Percentiles rank a stretch among this genome's conserved stretches.
These are phyloP conservation scores for Drosophila monieri DNA, from an alignment of 2,888 invertebrate genomes.

Conservation along the genomic window DNA sequence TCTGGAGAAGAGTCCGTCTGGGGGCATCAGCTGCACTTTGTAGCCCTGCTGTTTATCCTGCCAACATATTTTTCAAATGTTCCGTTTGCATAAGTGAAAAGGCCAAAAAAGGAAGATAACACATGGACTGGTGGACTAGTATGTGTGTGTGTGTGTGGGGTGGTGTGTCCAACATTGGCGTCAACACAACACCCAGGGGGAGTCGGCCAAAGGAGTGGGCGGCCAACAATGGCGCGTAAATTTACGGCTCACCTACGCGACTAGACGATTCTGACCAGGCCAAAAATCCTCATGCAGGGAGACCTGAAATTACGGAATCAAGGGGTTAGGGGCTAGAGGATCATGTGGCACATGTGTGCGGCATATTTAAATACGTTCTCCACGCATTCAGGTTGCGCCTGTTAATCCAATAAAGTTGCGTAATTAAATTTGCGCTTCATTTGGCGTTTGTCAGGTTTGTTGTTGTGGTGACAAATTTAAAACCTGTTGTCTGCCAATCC, in stretches of 20 bases:
- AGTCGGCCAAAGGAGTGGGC: conserved; percentile 7
- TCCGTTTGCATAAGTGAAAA: conserved; percentile 78
- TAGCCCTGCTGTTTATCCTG: conserved; percentile 76
- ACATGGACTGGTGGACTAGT: conserved; percentile 3
- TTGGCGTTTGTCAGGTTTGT: conserved; percentile 78
- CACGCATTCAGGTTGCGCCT: conserved; percentile 54
- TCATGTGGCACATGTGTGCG: conserved; percentile 48
- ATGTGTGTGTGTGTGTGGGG: background rate
- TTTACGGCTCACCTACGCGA: conserved; percentile 79
- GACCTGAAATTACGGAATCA: background rate
- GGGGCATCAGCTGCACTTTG: conserved; percentile 76
- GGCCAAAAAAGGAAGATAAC: conserved; percentile 77
- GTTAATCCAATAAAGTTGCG: conserved; percentile 84
- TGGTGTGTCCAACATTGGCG: conserved; percentile 69
- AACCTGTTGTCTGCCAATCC: conserved; percentile 62
- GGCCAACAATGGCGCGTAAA: conserved; percentile 72
- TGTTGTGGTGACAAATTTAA: conserved; percentile 79
- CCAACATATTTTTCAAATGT: conserved; percentile 80
- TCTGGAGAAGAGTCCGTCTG: conserved; percentile 39
- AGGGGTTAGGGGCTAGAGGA: conserved; percentile 22
- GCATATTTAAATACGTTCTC: conserved; percentile 77
- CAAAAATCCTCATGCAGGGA: conserved; percentile 1
- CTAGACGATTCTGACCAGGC: conserved; percentile 64
- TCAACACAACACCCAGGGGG: conserved; percentile 60
- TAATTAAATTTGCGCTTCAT: conserved; percentile 85